Percentiles rank a stretch among this genome's conserved stretches.
Conservation (phyloP, 2,888 invertebrate species). For the Sturmia bella region DNA sequence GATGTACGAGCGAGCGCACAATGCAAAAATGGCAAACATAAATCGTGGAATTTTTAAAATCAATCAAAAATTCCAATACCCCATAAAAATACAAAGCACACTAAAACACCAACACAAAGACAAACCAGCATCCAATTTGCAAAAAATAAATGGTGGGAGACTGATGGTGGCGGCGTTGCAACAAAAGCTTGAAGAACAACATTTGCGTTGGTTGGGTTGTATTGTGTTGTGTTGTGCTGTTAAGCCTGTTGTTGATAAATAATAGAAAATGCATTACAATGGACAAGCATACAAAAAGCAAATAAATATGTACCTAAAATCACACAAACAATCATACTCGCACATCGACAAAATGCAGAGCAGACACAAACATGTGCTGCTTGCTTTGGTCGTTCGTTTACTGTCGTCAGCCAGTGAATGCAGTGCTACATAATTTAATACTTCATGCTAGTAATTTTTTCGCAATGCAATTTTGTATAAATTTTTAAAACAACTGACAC, state of each 20-base stretch:
- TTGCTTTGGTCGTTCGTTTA: background rate
- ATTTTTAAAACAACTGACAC: slow-evolving; percentile 61
- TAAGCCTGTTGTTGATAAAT: slow-evolving; percentile 68
- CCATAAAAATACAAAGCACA: slow-evolving; percentile 39
- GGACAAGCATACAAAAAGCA: slow-evolving; percentile 43
- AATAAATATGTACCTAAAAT: slow-evolving; percentile 38
- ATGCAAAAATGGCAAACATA: slow-evolving; percentile 68
- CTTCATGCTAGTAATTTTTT: slow-evolving; percentile 52
- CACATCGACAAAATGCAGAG: slow-evolving; percentile 2
- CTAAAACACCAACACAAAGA: slow-evolving; percentile 12
- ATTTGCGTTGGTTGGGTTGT: slow-evolving; percentile 35
- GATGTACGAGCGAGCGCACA: slow-evolving; percentile 64
- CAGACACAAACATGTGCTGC: slow-evolving; percentile 29
- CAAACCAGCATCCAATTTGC: slow-evolving; percentile 14
- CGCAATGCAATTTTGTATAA: slow-evolving; percentile 60
- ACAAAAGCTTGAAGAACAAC: slow-evolving; percentile 26
- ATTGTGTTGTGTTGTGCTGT: slow-evolving; percentile 42
- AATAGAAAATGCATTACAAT: slow-evolving; percentile 71
- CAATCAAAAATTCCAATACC: slow-evolving; percentile 71
- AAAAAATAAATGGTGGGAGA: background rate
- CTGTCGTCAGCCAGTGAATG: slow-evolving; percentile 17
- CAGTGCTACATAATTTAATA: slow-evolving; percentile 40
- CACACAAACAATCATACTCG: slow-evolving; percentile 24
- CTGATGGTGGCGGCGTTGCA: background rate
- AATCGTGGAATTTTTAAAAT: slow-evolving; percentile 71